Evolutionary conservation across 2,888 invertebrate genomes (phyloP).

Genomic region (Pachymerium ferrugineum): DNA sequence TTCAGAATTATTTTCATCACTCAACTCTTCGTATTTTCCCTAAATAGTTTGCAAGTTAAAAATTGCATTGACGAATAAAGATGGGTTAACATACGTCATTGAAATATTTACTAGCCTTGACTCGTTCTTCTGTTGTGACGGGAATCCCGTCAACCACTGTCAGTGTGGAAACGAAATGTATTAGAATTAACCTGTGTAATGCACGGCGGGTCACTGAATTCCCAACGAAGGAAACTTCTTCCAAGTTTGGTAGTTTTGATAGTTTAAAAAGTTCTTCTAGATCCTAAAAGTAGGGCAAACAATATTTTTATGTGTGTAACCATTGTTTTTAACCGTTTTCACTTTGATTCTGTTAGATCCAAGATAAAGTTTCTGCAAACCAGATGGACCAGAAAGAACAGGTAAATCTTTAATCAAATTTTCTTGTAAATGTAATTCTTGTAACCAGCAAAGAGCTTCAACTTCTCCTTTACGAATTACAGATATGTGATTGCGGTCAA

Average conservation of each 20-base stretch:
- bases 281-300: background rate
- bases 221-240: conserved; percentile 30
- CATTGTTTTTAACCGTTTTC: background rate
- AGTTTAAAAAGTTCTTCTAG: conserved; percentile 30
- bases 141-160: background rate
- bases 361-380: background rate
- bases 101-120: conserved; percentile 29
- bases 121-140: conserved; percentile 16
- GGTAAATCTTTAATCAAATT: conserved; percentile 30
- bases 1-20: too few relatives aligned
- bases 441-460: conserved; percentile 23
- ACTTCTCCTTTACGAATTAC: conserved; percentile 6
- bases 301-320: background rate
- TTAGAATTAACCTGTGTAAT: conserved; percentile 22
- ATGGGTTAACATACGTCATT: background rate
- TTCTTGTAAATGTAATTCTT: conserved; percentile 32
- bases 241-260: conserved; percentile 7
- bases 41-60: too few relatives aligned
- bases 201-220: conserved; percentile 29
- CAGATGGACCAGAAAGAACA: background rate
- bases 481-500: conserved; percentile 28
- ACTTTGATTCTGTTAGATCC: conserved; percentile 31
- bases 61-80: too few relatives aligned
- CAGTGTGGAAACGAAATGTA: conserved; percentile 9
- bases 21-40: too few relatives aligned